These are phyloP conservation scores for Fragum sueziense DNA, from an alignment of 2,888 invertebrate species.

Conservation along the genomic window DNA sequence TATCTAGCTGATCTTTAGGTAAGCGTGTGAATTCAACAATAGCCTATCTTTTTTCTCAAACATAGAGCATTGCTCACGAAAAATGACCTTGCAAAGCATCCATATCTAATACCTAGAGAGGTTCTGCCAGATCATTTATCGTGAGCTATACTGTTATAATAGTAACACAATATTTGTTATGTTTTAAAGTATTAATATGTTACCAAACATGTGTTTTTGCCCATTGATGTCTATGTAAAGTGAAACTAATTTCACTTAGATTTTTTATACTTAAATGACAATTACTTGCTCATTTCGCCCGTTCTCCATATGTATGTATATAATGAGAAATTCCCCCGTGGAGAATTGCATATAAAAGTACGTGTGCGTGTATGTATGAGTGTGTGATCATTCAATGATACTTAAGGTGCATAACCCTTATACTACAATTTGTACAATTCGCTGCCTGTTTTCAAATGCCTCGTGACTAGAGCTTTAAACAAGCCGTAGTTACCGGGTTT, in stretches of 20 bases:
- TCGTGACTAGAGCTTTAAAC: too few relatives aligned
- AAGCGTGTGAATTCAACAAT: neutral
- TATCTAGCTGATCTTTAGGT: neutral
- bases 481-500: too few relatives aligned
- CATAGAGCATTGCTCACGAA: neutral
- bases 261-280: conserved; percentile 16
- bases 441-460: too few relatives aligned
- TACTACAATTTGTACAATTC: neutral
- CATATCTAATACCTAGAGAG: too few relatives aligned
- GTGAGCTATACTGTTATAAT: neutral
- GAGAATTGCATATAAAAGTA: neutral
- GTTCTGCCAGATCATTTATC: too few relatives aligned
- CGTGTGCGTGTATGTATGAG: neutral
- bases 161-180: conserved; percentile 17
- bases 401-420: neutral
- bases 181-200: conserved; percentile 8
- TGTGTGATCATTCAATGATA: neutral
- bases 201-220: neutral
- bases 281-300: conserved; percentile 18
- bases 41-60: neutral
- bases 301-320: conserved; percentile 15
- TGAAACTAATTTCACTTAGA: neutral
- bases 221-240: neutral
- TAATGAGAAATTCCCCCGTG: neutral
- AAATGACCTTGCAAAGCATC: too few relatives aligned